phyloP scores from a whole-genome alignment of 2,888 invertebrate genomes.

The Lithodes maja region DNA sequence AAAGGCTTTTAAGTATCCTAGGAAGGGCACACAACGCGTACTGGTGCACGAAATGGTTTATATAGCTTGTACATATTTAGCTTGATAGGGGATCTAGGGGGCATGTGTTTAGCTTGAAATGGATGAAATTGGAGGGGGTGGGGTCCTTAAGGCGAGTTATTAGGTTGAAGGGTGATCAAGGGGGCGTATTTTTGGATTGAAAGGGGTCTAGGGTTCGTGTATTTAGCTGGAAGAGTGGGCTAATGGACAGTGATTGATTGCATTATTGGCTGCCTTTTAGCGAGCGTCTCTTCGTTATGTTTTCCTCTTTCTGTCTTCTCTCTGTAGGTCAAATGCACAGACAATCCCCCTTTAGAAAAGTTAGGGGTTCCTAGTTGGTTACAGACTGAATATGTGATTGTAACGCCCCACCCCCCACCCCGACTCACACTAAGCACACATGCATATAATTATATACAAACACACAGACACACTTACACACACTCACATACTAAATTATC shows the following conservation, averaged over 20 bases:
- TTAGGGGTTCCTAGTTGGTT: no score
- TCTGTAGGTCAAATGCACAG: no score
- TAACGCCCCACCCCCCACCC: no score
- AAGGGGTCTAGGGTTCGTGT: background rate
- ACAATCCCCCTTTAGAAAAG: no score
- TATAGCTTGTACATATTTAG: no score
- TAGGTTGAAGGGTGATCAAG: background rate
- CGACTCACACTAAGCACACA: conserved; percentile 10
- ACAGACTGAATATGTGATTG: no score
- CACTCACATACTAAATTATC: no score
- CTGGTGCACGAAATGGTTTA: no score
- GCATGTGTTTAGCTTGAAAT: background rate
- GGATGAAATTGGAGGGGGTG: background rate
- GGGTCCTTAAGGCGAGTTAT: no score
- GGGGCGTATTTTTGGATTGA: background rate
- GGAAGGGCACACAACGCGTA: no score
- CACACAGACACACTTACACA: background rate
- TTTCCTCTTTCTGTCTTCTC: background rate
- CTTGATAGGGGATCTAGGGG: background rate
- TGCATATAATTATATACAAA: background rate
- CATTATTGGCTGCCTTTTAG: no score
- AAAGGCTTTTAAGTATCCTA: no score
- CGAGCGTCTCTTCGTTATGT: background rate
- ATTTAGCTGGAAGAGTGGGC: background rate
- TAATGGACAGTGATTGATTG: background rate